Conservation (phyloP, 2,888 invertebrate species). For the Dastarcus helophoroides region DNA sequence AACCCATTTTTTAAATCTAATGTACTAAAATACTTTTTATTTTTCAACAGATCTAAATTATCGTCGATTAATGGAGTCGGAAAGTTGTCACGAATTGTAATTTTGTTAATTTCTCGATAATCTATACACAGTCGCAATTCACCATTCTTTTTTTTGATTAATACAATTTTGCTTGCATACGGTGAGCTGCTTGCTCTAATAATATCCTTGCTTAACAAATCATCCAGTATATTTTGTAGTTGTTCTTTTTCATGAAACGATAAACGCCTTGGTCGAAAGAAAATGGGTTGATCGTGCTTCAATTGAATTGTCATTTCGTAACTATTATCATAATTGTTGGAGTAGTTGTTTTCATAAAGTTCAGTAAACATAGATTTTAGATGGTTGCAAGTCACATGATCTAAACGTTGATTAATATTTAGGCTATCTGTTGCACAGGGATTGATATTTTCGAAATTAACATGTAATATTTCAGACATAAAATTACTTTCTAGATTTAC, state of each 20-base stretch:
- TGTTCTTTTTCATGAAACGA: conserved; percentile 13
- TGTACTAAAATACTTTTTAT: conserved; percentile 14
- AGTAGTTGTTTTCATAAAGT: too few relatives aligned
- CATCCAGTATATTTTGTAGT: conserved; percentile 13
- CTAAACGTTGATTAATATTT: too few relatives aligned
- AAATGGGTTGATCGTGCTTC: conserved; percentile 9
- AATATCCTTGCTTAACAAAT: conserved; percentile 12
- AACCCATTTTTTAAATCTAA: conserved; percentile 19
- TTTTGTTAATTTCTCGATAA: conserved; percentile 17
- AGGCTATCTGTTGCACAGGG: too few relatives aligned
- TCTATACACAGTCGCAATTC: conserved; percentile 19
- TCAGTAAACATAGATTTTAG: too few relatives aligned
- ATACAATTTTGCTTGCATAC: conserved; percentile 16
- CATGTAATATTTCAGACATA: too few relatives aligned
- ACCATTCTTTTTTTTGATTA: conserved; percentile 18
- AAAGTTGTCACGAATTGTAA: conserved; percentile 17
- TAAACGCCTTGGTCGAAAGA: conserved; percentile 12
- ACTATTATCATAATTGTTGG: conserved; percentile 5
- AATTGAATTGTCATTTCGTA: conserved; percentile 10
- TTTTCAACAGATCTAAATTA: conserved; percentile 15
- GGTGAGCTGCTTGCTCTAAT: conserved; percentile 24
- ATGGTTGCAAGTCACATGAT: too few relatives aligned
- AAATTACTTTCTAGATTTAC: too few relatives aligned
- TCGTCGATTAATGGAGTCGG: conserved; percentile 19
- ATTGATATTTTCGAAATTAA: too few relatives aligned